phyloP scores from a whole-genome alignment of 2,888 invertebrate species.

The Balanococcus diminutus region DNA sequence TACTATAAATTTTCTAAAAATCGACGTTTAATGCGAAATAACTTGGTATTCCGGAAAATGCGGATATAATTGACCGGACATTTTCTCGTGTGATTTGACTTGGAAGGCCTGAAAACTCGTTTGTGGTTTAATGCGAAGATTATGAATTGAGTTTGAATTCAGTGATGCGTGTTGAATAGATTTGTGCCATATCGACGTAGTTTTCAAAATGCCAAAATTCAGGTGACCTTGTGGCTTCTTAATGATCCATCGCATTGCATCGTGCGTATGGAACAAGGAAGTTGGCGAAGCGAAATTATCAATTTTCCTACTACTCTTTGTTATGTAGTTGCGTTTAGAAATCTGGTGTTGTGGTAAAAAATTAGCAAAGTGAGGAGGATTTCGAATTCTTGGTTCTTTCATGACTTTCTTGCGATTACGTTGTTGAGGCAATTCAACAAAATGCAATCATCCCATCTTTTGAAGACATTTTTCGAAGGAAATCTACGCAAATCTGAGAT shows the following conservation, averaged over 20 bases:
- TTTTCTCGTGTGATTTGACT: not conserved
- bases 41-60: not conserved
- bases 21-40: no score
- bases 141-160: not conserved
- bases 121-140: not conserved
- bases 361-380: no score
- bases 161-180: not conserved
- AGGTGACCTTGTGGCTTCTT: conserved; percentile 29
- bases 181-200: not conserved
- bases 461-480: no score
- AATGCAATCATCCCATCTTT: no score
- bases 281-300: not conserved
- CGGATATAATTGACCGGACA: not conserved
- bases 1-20: no score
- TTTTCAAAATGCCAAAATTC: not conserved
- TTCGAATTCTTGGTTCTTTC: no score
- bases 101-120: not conserved
- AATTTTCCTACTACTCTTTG: not conserved
- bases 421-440: no score
- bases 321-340: not conserved
- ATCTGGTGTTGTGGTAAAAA: no score
- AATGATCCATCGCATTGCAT: not conserved
- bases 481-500: no score
- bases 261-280: not conserved
- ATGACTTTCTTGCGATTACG: no score